Evolutionary conservation across 2,888 invertebrate genomes (phyloP), one percentile per base, ranked within the genome.

Genomic region (Lucinisca nassula): DNA sequence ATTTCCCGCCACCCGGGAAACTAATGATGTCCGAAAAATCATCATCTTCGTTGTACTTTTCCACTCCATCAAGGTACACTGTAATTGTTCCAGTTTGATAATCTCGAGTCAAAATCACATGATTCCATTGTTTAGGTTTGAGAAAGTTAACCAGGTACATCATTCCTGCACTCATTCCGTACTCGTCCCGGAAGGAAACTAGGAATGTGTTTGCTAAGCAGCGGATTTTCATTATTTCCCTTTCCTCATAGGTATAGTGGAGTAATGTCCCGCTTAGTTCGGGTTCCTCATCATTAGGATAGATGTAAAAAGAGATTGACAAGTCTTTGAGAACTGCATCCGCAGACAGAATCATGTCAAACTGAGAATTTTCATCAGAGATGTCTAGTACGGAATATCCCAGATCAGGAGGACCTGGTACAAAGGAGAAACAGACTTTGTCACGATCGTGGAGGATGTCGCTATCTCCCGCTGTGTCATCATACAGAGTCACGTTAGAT

Each of bases 131-230:
- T 38, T 80, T 58, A 21, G 88, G 85, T 8, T 85, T 84, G 3
- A 90, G 77, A 37, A 90, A 85, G 51, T 90, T 87, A 0, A 83
- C 90, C n/a, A 90, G 55, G 45, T 90, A 90, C 88, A 90, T 88
- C 77, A 84, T 88, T 8, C 90, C 90, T 8, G 90, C 90, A 27
- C 88, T 90, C 86, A 90, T 90, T 8, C 90, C 90, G 35, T 90
- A 90, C 37, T 88, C 88, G 55, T 90, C 90, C 61, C 90, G 40
- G 49, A 90, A 90, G 0, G 90, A 88, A 21, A 88, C 87, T 3
- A 90, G 84, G 35, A 90, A 87, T 0, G 90, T 90, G 73, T 90
- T 90, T 0, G 87, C 83, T 10, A 90, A 79, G 3, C 84, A 83
- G 45, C 90, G 82, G n/a, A 90, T 81, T n/a, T 84, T 38, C 80